These are phyloP conservation scores for Electrona antarctica DNA, from an alignment of 2,113 vertebrate species.

Conservation along the genomic window DNA sequence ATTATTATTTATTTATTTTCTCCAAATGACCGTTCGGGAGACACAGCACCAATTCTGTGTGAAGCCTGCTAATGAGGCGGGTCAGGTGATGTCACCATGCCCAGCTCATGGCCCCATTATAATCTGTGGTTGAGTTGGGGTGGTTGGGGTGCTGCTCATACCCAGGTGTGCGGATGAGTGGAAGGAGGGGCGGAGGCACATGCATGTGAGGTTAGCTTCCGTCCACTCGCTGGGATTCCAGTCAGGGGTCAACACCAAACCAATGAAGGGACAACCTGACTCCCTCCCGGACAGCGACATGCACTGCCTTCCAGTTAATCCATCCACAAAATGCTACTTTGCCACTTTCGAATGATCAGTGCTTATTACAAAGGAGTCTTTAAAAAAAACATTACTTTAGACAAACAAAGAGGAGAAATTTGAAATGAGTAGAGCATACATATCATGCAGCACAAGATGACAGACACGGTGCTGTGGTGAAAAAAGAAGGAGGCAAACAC, in stretches of 20 bases:
- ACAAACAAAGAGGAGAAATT: conserved; percentile 38
- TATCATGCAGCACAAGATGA: conserved; percentile 80
- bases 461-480: conserved; percentile 76
- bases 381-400: conserved; percentile 35
- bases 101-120: conserved; percentile 33
- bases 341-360: conserved; percentile 71
- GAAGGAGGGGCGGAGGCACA: conserved; percentile 78
- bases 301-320: conserved; percentile 77
- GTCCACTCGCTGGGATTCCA: conserved; percentile 74
- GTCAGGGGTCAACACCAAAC: conserved; percentile 75
- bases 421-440: conserved; percentile 64
- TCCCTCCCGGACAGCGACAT: conserved; percentile 78
- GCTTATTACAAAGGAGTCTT: conserved; percentile 53
- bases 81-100: conserved; percentile 46
- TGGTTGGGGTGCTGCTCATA: conserved; percentile 82
- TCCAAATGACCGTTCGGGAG: too few relatives aligned
- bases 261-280: conserved; percentile 66
- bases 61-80: background rate
- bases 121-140: conserved; percentile 38
- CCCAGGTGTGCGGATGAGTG: conserved; percentile 81
- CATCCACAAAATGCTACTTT: conserved; percentile 70
- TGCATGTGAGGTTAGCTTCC: conserved; percentile 82
- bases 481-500: conserved; percentile 63
- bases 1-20: background rate
- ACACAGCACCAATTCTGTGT: background rate